Evolutionary conservation across 1,140 invertebrate genomes (phyloP).

Genomic region (Drosophila orosa): DNA sequence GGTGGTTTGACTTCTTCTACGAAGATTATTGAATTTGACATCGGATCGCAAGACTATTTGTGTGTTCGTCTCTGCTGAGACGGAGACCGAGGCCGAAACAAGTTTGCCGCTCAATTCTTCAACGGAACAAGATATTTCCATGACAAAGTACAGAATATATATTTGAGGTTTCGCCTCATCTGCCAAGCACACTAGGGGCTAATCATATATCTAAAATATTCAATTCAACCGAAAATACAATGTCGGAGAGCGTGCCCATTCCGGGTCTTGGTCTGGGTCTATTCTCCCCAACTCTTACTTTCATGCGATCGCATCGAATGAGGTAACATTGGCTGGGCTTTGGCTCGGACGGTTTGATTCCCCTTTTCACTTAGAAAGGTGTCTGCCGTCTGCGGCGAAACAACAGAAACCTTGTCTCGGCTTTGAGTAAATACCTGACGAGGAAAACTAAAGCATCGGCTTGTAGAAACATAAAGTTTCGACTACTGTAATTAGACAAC

Average conservation of each 20-base stretch:
- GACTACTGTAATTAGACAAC: constrained; percentile 8
- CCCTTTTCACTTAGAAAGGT: constrained; percentile 15
- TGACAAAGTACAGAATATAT: constrained; percentile 39
- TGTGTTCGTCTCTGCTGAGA: constrained; percentile 2
- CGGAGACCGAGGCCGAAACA: constrained; percentile 23
- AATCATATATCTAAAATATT: constrained; percentile 9
- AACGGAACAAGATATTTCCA: constrained; percentile 41
- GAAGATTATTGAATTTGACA: constrained; percentile 33
- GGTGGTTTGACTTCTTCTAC: constrained; percentile 28
- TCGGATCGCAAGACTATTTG: constrained; percentile 21
- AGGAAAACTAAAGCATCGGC: constrained; percentile 8
- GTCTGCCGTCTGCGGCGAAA: background rate
- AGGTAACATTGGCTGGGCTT: constrained; percentile 3
- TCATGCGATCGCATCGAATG: constrained; percentile 5
- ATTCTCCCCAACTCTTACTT: constrained; percentile 35
- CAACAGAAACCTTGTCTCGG: background rate
- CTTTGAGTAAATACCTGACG: background rate
- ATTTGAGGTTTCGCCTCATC: constrained; percentile 24
- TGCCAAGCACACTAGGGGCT: constrained; percentile 7
- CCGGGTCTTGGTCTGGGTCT: background rate
- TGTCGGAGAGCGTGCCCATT: background rate
- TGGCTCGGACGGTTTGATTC: background rate
- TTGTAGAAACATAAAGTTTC: constrained; percentile 1
- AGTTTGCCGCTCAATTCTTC: constrained; percentile 48
- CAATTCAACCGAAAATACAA: constrained; percentile 1